A percentile compares a stretch with the other conserved stretches of the same genome.
phyloP scores from a whole-genome alignment of 2,113 vertebrate genomes.

The Seriola quinqueradiata region DNA sequence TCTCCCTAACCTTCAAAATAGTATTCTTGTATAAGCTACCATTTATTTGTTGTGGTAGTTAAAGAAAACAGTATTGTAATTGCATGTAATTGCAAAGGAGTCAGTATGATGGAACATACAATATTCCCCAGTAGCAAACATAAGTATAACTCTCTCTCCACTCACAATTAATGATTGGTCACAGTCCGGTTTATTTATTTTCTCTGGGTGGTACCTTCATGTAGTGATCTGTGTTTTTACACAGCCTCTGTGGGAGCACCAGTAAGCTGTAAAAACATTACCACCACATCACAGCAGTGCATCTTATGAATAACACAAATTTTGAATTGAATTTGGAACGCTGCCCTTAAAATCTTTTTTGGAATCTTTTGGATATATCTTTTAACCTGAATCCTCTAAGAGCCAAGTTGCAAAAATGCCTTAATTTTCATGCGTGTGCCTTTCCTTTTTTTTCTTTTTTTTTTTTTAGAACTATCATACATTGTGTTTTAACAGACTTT shows the following conservation, averaged over 20 bases:
- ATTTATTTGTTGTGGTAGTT: neutral
- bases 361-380: neutral
- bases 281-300: conserved; percentile 50
- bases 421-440: neutral
- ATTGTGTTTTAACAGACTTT: neutral
- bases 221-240: conserved; percentile 52
- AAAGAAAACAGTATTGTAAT: neutral
- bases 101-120: neutral
- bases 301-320: conserved; percentile 34
- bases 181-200: conserved; percentile 57
- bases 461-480: neutral
- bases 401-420: conserved; percentile 3
- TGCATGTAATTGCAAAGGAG: neutral
- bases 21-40: neutral
- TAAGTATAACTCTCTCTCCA: conserved; percentile 22
- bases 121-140: conserved; percentile 13
- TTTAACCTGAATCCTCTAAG: neutral
- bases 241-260: conserved; percentile 35
- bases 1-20: neutral
- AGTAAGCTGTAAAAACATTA: conserved; percentile 48
- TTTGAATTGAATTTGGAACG: conserved; percentile 9
- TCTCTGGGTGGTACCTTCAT: conserved; percentile 53
- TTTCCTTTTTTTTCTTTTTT: neutral
- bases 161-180: conserved; percentile 48
- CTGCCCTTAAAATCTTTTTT: neutral